Evolutionary conservation across 1,140 invertebrate genomes (phyloP).

Genomic region (Callitettix versicolor): DNA sequence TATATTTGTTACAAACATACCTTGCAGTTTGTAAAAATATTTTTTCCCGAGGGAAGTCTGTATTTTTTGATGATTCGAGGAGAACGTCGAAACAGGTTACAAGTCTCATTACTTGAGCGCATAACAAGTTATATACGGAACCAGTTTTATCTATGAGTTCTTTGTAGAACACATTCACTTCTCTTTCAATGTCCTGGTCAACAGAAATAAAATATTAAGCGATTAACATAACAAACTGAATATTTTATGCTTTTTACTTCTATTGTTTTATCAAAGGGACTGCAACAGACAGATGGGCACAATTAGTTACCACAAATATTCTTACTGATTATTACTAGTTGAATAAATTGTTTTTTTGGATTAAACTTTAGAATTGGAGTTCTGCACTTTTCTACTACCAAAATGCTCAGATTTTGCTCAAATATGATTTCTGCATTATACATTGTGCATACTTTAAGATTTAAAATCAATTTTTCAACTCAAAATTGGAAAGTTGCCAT

Average conservation of each 20-base stretch:
- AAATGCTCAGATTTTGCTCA: no score
- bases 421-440: no score
- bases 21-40: conserved; percentile 47
- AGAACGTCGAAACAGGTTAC: conserved; percentile 78
- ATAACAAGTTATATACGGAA: conserved; percentile 42
- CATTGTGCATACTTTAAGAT: no score
- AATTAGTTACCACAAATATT: no score
- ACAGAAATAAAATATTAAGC: conserved; percentile 7
- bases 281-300: no score
- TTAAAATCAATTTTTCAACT: no score
- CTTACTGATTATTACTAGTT: no score
- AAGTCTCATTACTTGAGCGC: conserved; percentile 65
- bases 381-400: no score
- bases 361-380: no score
- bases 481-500: no score
- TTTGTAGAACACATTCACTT: conserved; percentile 40
- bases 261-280: neutral
- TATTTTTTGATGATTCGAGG: conserved; percentile 58
- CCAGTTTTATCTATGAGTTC: conserved; percentile 30
- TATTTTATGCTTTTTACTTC: neutral
- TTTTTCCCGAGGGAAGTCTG: conserved; percentile 65
- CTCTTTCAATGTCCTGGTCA: conserved; percentile 43
- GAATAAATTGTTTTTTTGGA: no score
- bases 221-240: conserved; percentile 16
- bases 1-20: no score